phyloP scores from a whole-genome alignment of 2,888 invertebrate genomes.

The Ferrisia virgata region DNA sequence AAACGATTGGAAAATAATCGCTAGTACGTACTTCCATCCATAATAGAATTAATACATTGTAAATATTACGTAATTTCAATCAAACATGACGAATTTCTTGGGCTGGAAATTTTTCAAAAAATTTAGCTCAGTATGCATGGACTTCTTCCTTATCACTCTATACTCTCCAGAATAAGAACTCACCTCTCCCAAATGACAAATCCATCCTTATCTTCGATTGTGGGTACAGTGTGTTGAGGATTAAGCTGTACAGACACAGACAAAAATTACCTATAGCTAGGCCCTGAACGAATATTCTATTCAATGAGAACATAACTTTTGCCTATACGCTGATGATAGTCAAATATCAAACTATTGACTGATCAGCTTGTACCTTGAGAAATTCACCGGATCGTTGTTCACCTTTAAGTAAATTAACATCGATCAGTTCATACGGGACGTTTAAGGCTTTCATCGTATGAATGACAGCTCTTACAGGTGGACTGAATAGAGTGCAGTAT shows the following conservation, averaged over 20 bases:
- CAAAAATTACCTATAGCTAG: not conserved
- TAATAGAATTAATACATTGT: too few species aligned
- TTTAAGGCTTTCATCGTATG: not conserved
- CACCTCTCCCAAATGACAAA: not conserved
- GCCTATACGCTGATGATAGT: not conserved
- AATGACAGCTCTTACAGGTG: not conserved
- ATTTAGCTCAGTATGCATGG: too few species aligned
- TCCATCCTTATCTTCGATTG: not conserved
- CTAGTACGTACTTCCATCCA: too few species aligned
- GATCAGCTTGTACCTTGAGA: not conserved
- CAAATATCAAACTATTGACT: too few species aligned
- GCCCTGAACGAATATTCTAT: too few species aligned
- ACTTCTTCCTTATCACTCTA: not conserved
- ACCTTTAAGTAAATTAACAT: not conserved
- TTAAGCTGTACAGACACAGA: slow-evolving; percentile 47
- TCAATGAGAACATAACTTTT: too few species aligned
- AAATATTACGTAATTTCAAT: too few species aligned
- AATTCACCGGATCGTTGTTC: not conserved
- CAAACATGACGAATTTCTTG: too few species aligned
- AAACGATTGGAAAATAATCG: too few species aligned
- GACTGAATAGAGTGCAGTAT: not conserved
- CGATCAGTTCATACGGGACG: not conserved
- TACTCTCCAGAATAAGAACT: too few species aligned
- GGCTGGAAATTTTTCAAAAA: too few species aligned
- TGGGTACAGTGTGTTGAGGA: not conserved